These are phyloP conservation scores for Acromyrmex echinatior DNA, from an alignment of 1,140 invertebrate species.

Conservation along the genomic window DNA sequence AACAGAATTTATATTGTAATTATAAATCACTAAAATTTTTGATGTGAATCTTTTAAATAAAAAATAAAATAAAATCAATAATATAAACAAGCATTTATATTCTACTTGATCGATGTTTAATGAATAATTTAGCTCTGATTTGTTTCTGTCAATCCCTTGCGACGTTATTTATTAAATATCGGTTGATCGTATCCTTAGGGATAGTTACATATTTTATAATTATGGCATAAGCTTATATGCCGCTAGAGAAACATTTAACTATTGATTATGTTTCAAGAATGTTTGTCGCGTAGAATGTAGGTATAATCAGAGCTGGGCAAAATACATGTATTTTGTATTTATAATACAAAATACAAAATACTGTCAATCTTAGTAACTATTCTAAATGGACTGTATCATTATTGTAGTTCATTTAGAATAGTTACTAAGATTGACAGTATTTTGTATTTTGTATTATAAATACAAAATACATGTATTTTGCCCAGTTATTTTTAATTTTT, in stretches of 20 bases:
- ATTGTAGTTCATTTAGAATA: too few species aligned
- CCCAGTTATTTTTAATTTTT: neutral
- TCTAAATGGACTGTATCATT: too few species aligned
- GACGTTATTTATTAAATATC: constrained; percentile 42
- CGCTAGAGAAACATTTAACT: constrained; percentile 39
- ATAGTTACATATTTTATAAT: constrained; percentile 53
- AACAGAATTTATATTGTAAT: neutral
- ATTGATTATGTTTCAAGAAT: constrained; percentile 36
- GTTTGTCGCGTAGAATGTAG: neutral
- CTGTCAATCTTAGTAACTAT: too few species aligned
- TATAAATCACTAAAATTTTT: neutral
- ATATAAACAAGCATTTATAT: neutral
- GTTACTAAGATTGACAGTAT: too few species aligned
- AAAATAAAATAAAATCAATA: neutral
- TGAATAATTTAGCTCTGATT: constrained; percentile 34
- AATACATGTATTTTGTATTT: too few species aligned
- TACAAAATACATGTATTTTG: too few species aligned
- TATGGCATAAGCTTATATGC: constrained; percentile 3
- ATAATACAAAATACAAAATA: too few species aligned
- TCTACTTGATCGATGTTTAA: constrained; percentile 10
- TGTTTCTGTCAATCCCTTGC: constrained; percentile 37
- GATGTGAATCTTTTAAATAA: neutral
- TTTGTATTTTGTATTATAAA: too few species aligned
- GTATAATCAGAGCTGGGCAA: neutral
- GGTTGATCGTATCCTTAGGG: constrained; percentile 37